A percentile compares a stretch with the other conserved stretches of the same genome.
Evolutionary conservation across 2,888 invertebrate genomes (phyloP).

Genomic region (Periphyllus acericola): DNA sequence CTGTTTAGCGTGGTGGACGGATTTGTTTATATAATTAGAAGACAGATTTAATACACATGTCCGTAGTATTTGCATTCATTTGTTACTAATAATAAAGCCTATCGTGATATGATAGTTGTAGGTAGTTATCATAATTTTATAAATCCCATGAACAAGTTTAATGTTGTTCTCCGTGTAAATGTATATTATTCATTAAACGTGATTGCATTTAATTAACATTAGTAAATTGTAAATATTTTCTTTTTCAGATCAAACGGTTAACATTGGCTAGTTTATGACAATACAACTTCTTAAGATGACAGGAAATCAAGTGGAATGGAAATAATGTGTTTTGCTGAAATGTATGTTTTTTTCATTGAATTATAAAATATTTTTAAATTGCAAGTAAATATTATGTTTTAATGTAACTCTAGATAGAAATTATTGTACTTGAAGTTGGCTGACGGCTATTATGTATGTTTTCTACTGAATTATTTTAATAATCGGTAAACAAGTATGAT

Average conservation of each 20-base stretch:
- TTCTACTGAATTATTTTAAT: not conserved
- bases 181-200: not conserved
- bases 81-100: not conserved
- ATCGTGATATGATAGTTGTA: not conserved
- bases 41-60: not conserved
- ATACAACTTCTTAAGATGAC: not conserved
- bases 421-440: not conserved
- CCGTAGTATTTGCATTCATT: not conserved
- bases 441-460: conserved; percentile 31
- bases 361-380: not conserved
- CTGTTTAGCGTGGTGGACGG: not conserved
- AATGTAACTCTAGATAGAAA: not conserved
- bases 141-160: not conserved
- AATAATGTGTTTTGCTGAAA: not conserved
- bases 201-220: not conserved
- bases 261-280: not conserved
- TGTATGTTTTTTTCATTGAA: not conserved
- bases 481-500: not conserved
- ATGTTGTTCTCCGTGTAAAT: not conserved
- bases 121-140: not conserved
- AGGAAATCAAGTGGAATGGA: not conserved
- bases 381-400: not conserved
- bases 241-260: conserved; percentile 38
- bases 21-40: conserved; percentile 22
- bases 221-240: not conserved